Conservation (phyloP, 2,113 vertebrate species). For the Sclerurus mexicanus region DNA sequence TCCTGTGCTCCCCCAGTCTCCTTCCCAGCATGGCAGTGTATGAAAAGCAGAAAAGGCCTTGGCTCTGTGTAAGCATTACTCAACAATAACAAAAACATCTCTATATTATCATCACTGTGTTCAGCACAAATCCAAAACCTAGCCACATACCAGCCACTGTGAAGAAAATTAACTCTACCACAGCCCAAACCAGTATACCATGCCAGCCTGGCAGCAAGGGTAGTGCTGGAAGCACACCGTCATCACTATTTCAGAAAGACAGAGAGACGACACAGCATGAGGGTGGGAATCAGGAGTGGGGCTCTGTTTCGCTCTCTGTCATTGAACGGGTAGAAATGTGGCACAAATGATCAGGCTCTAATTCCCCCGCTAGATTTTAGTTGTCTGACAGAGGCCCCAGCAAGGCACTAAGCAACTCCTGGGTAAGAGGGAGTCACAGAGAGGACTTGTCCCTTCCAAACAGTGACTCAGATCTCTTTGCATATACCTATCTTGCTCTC, state of each 20-base stretch:
- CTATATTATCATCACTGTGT: not conserved
- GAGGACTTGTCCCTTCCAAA: not conserved
- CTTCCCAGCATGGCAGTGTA: not conserved
- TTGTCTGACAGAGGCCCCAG: not conserved
- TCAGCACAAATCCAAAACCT: not conserved
- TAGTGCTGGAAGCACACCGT: not conserved
- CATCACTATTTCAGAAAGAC: not conserved
- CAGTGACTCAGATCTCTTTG: not conserved
- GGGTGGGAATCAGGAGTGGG: not conserved
- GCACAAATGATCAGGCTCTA: not conserved
- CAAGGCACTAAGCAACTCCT: not conserved
- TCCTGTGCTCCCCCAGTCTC: not conserved
- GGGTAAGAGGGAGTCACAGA: not conserved
- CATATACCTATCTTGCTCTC: not conserved
- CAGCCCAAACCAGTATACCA: not conserved
- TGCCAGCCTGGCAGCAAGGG: not conserved
- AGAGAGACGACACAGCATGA: not conserved
- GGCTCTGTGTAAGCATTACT: not conserved
- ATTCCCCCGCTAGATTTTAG: not conserved
- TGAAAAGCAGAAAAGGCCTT: not conserved
- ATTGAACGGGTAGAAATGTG: not conserved
- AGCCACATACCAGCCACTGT: not conserved
- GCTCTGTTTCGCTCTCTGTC: not conserved
- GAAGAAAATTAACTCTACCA: not conserved
- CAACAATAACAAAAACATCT: not conserved